Evolutionary conservation across 2,797 vertebrate genomes (phyloP).

Genomic region (Danio choprae): DNA sequence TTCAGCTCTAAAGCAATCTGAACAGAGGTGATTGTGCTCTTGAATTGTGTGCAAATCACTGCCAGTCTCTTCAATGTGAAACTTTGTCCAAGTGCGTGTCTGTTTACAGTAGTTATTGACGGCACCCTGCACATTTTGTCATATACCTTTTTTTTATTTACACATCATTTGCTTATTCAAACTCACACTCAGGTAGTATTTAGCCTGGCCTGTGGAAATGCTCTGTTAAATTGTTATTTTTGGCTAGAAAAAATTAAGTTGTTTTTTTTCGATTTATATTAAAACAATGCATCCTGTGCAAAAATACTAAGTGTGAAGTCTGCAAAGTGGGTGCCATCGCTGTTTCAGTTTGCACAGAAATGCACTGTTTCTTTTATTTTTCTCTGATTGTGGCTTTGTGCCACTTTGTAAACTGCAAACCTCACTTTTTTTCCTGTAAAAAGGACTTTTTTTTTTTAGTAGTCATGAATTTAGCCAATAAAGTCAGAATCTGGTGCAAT

Average conservation of each 20-base stretch:
- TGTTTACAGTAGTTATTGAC: slow-evolving; percentile 50
- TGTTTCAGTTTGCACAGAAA: slow-evolving; percentile 43
- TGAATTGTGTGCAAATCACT: slow-evolving; percentile 62
- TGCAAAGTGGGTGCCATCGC: slow-evolving; percentile 35
- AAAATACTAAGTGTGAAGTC: slow-evolving; percentile 34
- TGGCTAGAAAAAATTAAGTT: not conserved
- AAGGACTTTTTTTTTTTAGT: slow-evolving; percentile 63
- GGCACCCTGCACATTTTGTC: slow-evolving; percentile 34
- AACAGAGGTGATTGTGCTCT: slow-evolving; percentile 66
- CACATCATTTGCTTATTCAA: slow-evolving; percentile 29
- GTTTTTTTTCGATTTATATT: not conserved
- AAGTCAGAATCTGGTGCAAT: slow-evolving; percentile 79
- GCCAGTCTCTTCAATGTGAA: slow-evolving; percentile 56
- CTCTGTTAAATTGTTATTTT: not conserved
- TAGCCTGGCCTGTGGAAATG: slow-evolving; percentile 26
- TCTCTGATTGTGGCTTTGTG: slow-evolving; percentile 26
- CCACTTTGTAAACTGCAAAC: slow-evolving; percentile 12
- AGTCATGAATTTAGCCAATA: slow-evolving; percentile 85
- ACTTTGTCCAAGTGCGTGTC: slow-evolving; percentile 58
- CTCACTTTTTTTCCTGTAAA: slow-evolving; percentile 22
- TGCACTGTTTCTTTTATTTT: not conserved
- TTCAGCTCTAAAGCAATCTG: slow-evolving; percentile 60
- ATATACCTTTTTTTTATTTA: slow-evolving; percentile 16
- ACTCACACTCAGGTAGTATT: slow-evolving; percentile 25
- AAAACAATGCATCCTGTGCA: slow-evolving; percentile 15